A percentile compares a stretch with the other conserved stretches of the same genome.
Evolutionary conservation across 2,888 invertebrate genomes (phyloP).

Genomic region (Dolichopus griseipennis): DNA sequence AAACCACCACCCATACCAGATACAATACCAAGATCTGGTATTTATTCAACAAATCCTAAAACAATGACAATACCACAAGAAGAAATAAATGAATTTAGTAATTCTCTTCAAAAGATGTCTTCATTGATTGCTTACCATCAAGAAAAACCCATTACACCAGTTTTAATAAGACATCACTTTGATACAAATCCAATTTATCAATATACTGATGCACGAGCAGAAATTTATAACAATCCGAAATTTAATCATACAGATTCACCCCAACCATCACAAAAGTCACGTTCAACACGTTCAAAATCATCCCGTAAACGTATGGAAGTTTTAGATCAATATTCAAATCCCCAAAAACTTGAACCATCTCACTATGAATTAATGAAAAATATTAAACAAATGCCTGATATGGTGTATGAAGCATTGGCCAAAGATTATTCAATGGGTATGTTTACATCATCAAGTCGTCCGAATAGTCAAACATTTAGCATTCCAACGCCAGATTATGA

Average conservation of each 20-base stretch:
- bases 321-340: conserved; percentile 38
- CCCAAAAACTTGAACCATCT: conserved; percentile 22
- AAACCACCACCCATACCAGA: conserved; percentile 34
- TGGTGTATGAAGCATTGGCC: conserved; percentile 58
- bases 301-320: conserved; percentile 33
- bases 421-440: conserved; percentile 34
- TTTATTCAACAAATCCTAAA: background rate
- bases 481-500: conserved; percentile 44
- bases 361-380: conserved; percentile 40
- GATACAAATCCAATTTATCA: conserved; percentile 27
- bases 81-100: background rate
- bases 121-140: conserved; percentile 11
- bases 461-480: conserved; percentile 25
- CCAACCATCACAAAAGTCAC: conserved; percentile 32
- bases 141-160: background rate
- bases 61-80: background rate
- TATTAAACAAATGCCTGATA: conserved; percentile 49
- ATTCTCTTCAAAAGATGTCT: conserved; percentile 9
- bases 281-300: conserved; percentile 31
- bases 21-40: conserved; percentile 17
- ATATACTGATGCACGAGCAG: conserved; percentile 34
- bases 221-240: conserved; percentile 43
- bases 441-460: conserved; percentile 16
- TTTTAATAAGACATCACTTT: conserved; percentile 20
- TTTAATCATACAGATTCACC: conserved; percentile 40